Evolutionary conservation across 2,113 vertebrate genomes (phyloP).

Genomic region (Regulus satrapa): DNA sequence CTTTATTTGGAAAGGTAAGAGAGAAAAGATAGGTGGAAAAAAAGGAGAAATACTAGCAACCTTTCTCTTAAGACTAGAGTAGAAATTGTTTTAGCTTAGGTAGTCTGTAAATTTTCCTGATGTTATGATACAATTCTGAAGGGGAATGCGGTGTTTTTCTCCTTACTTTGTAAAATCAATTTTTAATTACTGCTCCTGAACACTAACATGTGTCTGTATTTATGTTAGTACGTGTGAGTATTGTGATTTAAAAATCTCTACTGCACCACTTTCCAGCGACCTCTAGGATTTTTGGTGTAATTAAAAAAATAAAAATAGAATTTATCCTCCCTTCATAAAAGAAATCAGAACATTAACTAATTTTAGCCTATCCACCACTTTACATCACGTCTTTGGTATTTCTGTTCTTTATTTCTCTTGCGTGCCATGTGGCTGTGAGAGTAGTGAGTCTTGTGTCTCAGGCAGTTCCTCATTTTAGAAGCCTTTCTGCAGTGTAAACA

Average conservation of each 20-base stretch:
- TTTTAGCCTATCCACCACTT: not conserved
- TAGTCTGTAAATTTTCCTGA: not conserved
- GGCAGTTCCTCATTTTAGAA: slow-evolving; percentile 1
- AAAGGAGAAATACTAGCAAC: not conserved
- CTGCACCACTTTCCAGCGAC: not conserved
- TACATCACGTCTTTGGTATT: not conserved
- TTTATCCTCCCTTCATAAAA: not conserved
- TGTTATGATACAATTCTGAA: not conserved
- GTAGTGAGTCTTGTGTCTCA: not conserved
- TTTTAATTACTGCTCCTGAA: not conserved
- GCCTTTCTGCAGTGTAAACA: not conserved
- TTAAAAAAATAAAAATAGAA: not conserved
- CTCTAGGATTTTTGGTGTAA: not conserved
- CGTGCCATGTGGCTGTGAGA: not conserved
- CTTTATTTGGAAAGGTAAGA: not conserved
- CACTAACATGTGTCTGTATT: accelerated
- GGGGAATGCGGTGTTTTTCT: not conserved
- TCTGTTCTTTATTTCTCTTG: not conserved
- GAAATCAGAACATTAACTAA: not conserved
- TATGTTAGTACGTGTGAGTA: accelerated
- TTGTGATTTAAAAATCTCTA: not conserved
- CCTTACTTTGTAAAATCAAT: not conserved
- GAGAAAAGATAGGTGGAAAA: not conserved
- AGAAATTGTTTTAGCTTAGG: not conserved
- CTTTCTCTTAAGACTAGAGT: not conserved